Base-by-base conservation (phyloP, 2,888 invertebrate genomes). In the Heliconius sara region DNA sequence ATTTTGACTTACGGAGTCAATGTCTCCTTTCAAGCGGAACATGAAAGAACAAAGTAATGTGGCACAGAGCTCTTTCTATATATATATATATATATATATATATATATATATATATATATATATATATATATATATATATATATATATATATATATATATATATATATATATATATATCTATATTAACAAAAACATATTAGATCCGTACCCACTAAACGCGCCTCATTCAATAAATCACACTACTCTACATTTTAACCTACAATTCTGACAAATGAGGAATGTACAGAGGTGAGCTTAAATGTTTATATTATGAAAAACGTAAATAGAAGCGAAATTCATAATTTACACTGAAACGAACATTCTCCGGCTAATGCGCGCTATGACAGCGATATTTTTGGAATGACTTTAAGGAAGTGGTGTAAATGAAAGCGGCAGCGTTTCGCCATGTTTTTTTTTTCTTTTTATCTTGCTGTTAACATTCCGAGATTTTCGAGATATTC, bases 311-410 rank as follows among this genome's bases (percentile, higher is more conserved):
- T 75, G 63, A 22, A 39, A 65, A 77, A 77, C 78, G 30, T 77
- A 79, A 83, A 83, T 83, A 83, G 83, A 74, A 7, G 71, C 70
- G 68, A 80, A 78, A 83, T 82, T 81, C 79, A 83, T 82, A 82
- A 81, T 77, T 74, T 78, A 71, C 79, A 80, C 60, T 30, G 39
- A 63, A 76, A 47, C 76, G 22, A 76, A 80, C 80, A 77, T 76
- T 63, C 74, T 67, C 68, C 72, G 67, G 30, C 68, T 68, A 68
- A 73, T 78, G 70, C 76, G 47, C 27, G 68, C 70, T 75, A 79
- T 79, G 79, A 82, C 79, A 77, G 70, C 71, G 77, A 75, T 84
- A 83, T 83, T 83, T 84, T 84, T 65, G 79, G 79, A 82, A 72
- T 22, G 39, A 68, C 78, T 75, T 70, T 75, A 71, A 80, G 30